phyloP scores from a whole-genome alignment of 2,797 vertebrate species.

The Poeciliopsis gracilis region DNA sequence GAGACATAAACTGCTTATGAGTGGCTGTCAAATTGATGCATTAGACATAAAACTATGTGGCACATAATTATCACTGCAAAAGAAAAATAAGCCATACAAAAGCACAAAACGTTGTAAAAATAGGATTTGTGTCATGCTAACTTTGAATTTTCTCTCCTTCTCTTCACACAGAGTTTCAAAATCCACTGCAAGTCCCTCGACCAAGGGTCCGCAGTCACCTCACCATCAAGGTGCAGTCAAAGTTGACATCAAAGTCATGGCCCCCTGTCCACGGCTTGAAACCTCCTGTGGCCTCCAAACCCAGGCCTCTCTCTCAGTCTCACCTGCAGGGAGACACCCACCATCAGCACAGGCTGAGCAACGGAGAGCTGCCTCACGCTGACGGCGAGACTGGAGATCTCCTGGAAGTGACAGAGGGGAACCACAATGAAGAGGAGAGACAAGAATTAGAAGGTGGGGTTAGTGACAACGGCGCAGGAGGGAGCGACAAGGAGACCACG shows the following conservation, averaged over 20 bases:
- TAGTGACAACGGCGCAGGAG: constrained; percentile 14
- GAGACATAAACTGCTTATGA: neutral
- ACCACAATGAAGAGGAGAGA: constrained; percentile 58
- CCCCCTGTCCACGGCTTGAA: constrained; percentile 85
- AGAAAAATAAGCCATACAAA: neutral
- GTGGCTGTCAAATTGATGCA: neutral
- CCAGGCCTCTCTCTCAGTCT: constrained; percentile 78
- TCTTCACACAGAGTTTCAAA: constrained; percentile 85
- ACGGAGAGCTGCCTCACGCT: constrained; percentile 82
- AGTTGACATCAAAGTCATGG: constrained; percentile 83
- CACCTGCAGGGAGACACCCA: constrained; percentile 74
- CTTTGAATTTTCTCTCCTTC: constrained; percentile 21
- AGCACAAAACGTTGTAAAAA: neutral
- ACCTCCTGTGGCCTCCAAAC: constrained; percentile 93
- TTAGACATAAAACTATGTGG: constrained; percentile 23
- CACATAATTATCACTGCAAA: constrained; percentile 11
- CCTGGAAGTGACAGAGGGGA: constrained; percentile 56
- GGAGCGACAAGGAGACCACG: constrained; percentile 36
- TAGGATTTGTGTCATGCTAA: constrained; percentile 4
- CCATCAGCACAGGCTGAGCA: constrained; percentile 81
- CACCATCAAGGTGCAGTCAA: constrained; percentile 86
- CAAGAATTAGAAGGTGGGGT: constrained; percentile 41
- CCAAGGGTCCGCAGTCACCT: constrained; percentile 85
- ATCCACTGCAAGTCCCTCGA: constrained; percentile 87
- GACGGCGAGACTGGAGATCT: constrained; percentile 73